These are phyloP conservation scores for Poecilia latipinna DNA, from an alignment of 2,113 vertebrate genomes.

Conservation along the genomic window DNA sequence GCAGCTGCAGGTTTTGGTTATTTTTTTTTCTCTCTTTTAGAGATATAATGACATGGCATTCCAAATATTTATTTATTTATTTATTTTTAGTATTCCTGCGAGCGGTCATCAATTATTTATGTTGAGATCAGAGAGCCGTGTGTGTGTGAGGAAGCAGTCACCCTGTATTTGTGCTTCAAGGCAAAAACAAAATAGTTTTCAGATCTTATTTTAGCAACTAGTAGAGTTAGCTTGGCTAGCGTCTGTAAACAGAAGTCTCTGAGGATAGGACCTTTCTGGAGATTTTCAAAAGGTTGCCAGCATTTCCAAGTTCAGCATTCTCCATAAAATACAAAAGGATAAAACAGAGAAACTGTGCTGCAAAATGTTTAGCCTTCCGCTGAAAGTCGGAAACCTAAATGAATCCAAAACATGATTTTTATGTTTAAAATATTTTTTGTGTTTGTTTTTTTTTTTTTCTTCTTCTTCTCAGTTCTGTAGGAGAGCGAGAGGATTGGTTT, in stretches of 20 bases:
- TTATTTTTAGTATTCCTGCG: not conserved
- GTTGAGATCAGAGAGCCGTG: not conserved
- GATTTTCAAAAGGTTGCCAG: too few species aligned
- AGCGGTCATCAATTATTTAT: not conserved
- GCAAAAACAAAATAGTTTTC: not conserved
- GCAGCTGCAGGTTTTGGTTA: not conserved
- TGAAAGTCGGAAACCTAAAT: not conserved
- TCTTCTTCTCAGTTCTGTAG: constrained; percentile 82
- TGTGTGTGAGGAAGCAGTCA: not conserved
- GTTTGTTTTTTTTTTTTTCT: not conserved
- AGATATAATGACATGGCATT: too few species aligned
- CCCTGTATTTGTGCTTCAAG: not conserved
- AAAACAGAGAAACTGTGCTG: too few species aligned
- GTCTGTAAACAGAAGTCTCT: not conserved
- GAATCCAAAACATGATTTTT: not conserved
- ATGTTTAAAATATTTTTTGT: not conserved
- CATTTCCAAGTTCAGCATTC: too few species aligned
- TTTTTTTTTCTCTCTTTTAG: not conserved
- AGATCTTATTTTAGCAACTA: not conserved
- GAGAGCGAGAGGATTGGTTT: constrained; percentile 94
- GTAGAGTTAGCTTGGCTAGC: not conserved
- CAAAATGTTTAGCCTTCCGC: too few species aligned
- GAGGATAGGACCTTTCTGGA: too few species aligned
- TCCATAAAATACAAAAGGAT: too few species aligned
- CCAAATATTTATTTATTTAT: not conserved